These are phyloP conservation scores for Microcebus griseorufus DNA, from an alignment of 2,113 vertebrate species.

Conservation along the genomic window DNA sequence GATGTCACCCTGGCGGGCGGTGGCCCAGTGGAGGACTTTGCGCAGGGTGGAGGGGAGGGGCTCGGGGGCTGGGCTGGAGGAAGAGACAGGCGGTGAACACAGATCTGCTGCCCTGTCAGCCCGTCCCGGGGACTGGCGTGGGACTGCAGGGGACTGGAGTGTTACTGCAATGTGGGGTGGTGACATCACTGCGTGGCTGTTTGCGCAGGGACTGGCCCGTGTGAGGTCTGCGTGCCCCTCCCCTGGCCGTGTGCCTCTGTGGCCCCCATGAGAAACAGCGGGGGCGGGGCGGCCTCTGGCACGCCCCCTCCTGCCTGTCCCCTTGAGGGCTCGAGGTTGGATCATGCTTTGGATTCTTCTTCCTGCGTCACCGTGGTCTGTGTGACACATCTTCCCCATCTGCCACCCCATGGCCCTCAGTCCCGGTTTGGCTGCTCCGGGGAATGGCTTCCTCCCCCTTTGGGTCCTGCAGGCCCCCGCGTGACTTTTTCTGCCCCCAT, in stretches of 20 bases:
- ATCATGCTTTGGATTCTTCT: not conserved
- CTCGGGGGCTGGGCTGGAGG: not conserved
- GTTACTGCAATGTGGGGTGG: no score
- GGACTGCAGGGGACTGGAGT: not conserved
- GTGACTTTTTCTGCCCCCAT: rapidly evolving
- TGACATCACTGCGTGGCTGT: not conserved
- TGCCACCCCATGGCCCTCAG: rapidly evolving
- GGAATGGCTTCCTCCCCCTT: not conserved
- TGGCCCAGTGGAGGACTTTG: rapidly evolving
- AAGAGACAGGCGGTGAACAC: rapidly evolving
- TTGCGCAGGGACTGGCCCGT: not conserved
- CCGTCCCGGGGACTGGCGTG: not conserved
- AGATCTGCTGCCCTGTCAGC: not conserved
- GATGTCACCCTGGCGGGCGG: rapidly evolving
- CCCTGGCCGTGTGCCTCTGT: not conserved
- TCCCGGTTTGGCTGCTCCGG: not conserved
- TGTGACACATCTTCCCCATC: rapidly evolving
- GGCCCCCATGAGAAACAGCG: not conserved
- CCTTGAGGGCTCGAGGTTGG: not conserved
- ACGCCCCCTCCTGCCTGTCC: not conserved
- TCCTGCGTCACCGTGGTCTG: rapidly evolving
- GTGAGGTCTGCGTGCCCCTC: not conserved
- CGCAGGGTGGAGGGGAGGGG: no score
- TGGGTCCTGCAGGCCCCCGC: rapidly evolving
- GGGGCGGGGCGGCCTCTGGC: rapidly evolving